Evolutionary conservation across 2,113 vertebrate genomes (phyloP).

Genomic region (Puffinus mauretanicus): DNA sequence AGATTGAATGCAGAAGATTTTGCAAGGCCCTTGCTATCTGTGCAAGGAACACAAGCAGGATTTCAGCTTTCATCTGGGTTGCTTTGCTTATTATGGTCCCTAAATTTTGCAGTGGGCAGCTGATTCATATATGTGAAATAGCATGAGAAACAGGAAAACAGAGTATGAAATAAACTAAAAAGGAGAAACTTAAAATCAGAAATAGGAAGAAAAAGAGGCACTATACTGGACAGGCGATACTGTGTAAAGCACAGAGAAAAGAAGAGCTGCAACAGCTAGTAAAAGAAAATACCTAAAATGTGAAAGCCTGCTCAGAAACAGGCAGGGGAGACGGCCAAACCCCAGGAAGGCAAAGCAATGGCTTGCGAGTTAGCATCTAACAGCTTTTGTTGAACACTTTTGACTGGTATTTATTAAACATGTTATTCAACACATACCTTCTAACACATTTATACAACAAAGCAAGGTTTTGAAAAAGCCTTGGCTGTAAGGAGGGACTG

Average conservation of each 20-base stretch:
- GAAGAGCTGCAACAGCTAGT: not conserved
- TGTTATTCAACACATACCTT: not conserved
- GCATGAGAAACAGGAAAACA: not conserved
- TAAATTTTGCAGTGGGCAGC: not conserved
- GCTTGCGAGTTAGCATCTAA: not conserved
- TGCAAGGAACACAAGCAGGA: not conserved
- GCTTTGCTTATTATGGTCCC: not conserved
- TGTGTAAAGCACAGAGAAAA: not conserved
- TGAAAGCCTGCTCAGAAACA: not conserved
- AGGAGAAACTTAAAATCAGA: not conserved
- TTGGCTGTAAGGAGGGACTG: not conserved
- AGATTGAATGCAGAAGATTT: not conserved
- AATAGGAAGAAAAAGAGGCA: not conserved
- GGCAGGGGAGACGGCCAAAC: not conserved
- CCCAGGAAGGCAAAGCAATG: not conserved
- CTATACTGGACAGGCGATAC: not conserved
- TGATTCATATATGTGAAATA: not conserved
- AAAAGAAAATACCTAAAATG: not conserved
- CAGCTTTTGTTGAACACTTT: not conserved
- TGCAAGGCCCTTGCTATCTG: not conserved
- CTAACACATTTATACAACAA: not conserved
- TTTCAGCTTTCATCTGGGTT: not conserved
- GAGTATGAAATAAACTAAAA: not conserved
- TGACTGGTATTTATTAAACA: not conserved
- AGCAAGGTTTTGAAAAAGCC: not conserved